phyloP scores from a whole-genome alignment of 1,140 invertebrate genomes.

The Drosophila neocordata region DNA sequence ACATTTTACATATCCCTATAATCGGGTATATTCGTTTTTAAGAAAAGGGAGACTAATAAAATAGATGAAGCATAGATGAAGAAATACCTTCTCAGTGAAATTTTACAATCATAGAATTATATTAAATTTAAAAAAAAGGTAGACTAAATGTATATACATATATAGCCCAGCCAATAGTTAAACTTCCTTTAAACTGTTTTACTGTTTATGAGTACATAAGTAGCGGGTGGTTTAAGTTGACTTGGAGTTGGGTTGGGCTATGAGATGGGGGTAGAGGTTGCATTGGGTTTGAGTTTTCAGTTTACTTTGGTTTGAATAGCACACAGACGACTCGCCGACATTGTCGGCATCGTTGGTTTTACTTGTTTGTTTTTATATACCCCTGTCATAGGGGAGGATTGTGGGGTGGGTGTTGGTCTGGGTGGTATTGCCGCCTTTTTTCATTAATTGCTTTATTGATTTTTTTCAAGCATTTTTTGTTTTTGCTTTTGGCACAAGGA shows the following conservation, averaged over 20 bases:
- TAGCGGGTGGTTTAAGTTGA: constrained; percentile 10
- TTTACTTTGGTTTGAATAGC: constrained; percentile 28
- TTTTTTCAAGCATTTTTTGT: constrained; percentile 53
- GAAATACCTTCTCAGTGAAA: no score
- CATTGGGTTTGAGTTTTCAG: not conserved
- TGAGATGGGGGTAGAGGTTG: constrained; percentile 19
- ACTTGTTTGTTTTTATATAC: constrained; percentile 68
- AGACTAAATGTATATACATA: no score
- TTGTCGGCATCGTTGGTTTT: constrained; percentile 14
- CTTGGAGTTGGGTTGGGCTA: not conserved
- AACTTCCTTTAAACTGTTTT: no score
- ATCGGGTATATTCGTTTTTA: no score
- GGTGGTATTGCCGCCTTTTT: constrained; percentile 63
- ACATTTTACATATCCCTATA: not conserved
- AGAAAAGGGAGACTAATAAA: no score
- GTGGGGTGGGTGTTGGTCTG: constrained; percentile 25
- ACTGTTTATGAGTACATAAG: not conserved
- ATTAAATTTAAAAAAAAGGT: no score
- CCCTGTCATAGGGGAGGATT: constrained; percentile 50
- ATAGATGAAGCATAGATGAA: no score
- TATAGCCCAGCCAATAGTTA: no score
- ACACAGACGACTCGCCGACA: constrained; percentile 41
- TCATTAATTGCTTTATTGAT: constrained; percentile 81
- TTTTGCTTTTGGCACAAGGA: constrained; percentile 77
- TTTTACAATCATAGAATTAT: no score